Evolutionary conservation across 1,140 invertebrate species (phyloP).

Genomic region (Dreissena polymorpha): DNA sequence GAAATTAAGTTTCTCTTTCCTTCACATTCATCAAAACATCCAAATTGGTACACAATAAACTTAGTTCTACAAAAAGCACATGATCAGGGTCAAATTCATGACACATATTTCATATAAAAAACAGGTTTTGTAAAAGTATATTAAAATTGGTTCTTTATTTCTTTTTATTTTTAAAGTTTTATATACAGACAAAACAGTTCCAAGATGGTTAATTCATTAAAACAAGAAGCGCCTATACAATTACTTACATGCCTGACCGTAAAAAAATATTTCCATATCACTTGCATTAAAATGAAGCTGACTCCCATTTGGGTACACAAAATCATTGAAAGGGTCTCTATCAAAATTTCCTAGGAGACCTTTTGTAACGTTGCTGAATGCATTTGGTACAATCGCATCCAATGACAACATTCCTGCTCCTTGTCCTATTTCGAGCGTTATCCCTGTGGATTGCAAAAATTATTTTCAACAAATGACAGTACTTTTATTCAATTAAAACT

Average conservation of each 20-base stretch:
- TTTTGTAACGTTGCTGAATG: constrained; percentile 13
- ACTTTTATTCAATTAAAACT: neutral
- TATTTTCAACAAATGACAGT: neutral
- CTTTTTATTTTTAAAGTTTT: neutral
- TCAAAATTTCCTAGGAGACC: neutral
- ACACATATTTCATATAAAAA: too few relatives aligned
- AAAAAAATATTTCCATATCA: neutral
- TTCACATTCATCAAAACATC: neutral
- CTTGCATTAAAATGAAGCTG: neutral
- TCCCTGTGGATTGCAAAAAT: neutral
- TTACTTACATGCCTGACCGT: neutral
- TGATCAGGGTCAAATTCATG: too few relatives aligned
- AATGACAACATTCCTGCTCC: constrained; percentile 10
- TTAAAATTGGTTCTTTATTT: neutral
- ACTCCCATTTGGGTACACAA: neutral
- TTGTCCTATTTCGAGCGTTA: neutral
- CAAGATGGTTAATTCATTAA: neutral
- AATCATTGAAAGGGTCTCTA: neutral
- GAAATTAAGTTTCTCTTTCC: neutral
- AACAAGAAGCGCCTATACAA: neutral
- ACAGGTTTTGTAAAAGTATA: too few relatives aligned
- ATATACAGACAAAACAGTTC: neutral
- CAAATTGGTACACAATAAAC: too few relatives aligned
- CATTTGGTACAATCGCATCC: neutral
- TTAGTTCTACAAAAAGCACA: too few relatives aligned